Conservation (phyloP, 2,113 vertebrate species). For the Hypanus sabinus region DNA sequence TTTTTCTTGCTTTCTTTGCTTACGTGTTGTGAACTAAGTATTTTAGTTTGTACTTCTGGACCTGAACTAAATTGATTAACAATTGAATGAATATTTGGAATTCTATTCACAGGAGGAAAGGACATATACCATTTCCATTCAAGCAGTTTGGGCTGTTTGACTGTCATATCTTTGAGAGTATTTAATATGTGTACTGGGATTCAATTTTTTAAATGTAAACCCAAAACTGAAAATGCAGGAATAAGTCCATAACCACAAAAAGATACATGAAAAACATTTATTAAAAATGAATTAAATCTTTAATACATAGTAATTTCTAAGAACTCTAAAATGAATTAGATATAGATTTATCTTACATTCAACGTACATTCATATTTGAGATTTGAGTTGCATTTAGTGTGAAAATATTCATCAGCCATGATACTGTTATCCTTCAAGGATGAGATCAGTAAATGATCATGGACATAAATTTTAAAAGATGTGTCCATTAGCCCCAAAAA, state of each 20-base stretch:
- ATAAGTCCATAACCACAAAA: not conserved
- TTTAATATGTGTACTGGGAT: not conserved
- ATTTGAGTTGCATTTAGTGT: not conserved
- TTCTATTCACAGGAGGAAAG: not conserved
- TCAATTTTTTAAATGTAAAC: not conserved
- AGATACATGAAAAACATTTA: slow-evolving; percentile 16
- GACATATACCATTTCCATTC: not conserved
- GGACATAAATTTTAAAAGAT: not conserved
- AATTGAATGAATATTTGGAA: not conserved
- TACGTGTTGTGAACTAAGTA: no score
- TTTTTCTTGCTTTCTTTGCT: no score
- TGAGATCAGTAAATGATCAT: not conserved
- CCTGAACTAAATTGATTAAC: not conserved
- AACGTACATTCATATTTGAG: not conserved
- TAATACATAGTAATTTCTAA: slow-evolving; percentile 24
- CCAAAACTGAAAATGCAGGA: not conserved
- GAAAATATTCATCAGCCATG: not conserved
- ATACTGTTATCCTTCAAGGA: not conserved
- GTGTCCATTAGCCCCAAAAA: not conserved
- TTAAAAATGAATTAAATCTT: slow-evolving; percentile 29
- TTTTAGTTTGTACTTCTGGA: no score
- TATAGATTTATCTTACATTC: slow-evolving; percentile 16
- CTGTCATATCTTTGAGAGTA: not conserved
- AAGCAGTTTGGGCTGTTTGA: not conserved
- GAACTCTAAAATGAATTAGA: slow-evolving; percentile 24